Base-by-base conservation (phyloP, 2,113 vertebrate genomes). In the Apodemus speciosus region DNA sequence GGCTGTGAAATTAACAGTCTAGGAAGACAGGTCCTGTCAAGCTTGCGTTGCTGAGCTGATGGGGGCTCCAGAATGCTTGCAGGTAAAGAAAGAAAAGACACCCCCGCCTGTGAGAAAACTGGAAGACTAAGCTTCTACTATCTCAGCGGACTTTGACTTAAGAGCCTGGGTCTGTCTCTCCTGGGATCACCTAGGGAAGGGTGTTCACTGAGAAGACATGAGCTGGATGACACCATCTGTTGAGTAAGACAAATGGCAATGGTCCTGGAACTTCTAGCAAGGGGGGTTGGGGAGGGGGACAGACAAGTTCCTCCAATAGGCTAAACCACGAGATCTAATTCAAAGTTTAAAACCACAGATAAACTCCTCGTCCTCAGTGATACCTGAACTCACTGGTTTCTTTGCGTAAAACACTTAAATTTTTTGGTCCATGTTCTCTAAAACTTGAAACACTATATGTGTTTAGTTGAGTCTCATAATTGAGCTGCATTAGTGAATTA, bases 1-100 rank as follows among this genome's bases (percentile, higher is more conserved):
- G 58, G 95, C 90, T 95, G 0, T 97, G 97, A 95, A 97, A 97
- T 89, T 95, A 97, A 93, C 93, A 95, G 76, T 81, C 38, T 88
- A 92, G 96, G 84, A 97, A 95, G 97, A 0, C 35, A 96, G 96
- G 89, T 76, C 89, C 91, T 94, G 95, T 96, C 94, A 93, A 89
- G 94, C 92, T 92, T 76, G 68, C 84, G 14, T 85, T 73, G 83
- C 94, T 21, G 87, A 94, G 95, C 94, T 81, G 87, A 69, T 11
- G 64, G 89, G 84, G 76, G 84, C 8, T 71, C 86, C 21, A 11
- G 91, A 86, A 60, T 85, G 51, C 58, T 79, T 27, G 11, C 75
- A 38, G 27, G 43, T 32, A 23, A 49, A 77, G 58, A 53, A n/a
- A 76, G 51, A 87, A 62, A 58, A 75, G 92, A 62, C 58, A 71